Base-by-base conservation (phyloP, 1,140 invertebrate genomes). In the Matsumurasca onukii region DNA sequence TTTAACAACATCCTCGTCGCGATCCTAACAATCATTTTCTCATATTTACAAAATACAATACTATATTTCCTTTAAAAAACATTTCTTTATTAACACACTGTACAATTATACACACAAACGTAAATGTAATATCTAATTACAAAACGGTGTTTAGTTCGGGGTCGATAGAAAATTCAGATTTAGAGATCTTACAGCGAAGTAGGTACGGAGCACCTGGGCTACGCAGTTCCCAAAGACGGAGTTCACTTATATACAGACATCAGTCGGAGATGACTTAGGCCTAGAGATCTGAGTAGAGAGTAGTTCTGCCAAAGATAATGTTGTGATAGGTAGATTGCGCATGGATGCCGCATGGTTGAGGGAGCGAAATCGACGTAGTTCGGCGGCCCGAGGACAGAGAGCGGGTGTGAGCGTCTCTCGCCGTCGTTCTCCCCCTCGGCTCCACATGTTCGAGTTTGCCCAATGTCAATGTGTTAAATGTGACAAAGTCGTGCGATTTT, bases 31-130 rank as follows among this genome's bases (percentile, higher is more conserved):
- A 65, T 65, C 62, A 17, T 31, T 17, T 65, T 27, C 48, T 65
- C 31, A 31, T 31, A 65, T 65, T n/a, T 65, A 65, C 62, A 65
- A 65, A 65, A 65, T 65, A 45, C 62, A 65, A 25, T 22, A 39
- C 39, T 45, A 39, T 45, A 45, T 65, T 65, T 59, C 29, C 24
- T 65, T 65, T 45, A 45, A 65, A 65, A 65, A 65, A 65, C 62
- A 65, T 65, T 45, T 65, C 31, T 48, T 65, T n/a, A 59, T 66
- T 68, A 68, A 68, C 67, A 68, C 67, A 39, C 67, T 68, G 67
- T 68, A 68, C 67, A 68, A 31, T 49, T 68, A 68, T 68, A 68
- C 67, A 68, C 67, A 68, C 67, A 59, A 59, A 68, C 67, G 51
- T 68, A 49, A 31, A 31, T 24, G 30, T 67, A 55, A 24, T 13